These are phyloP conservation scores for Jacana jacana DNA, from an alignment of 2,113 vertebrate species.

Conservation along the genomic window DNA sequence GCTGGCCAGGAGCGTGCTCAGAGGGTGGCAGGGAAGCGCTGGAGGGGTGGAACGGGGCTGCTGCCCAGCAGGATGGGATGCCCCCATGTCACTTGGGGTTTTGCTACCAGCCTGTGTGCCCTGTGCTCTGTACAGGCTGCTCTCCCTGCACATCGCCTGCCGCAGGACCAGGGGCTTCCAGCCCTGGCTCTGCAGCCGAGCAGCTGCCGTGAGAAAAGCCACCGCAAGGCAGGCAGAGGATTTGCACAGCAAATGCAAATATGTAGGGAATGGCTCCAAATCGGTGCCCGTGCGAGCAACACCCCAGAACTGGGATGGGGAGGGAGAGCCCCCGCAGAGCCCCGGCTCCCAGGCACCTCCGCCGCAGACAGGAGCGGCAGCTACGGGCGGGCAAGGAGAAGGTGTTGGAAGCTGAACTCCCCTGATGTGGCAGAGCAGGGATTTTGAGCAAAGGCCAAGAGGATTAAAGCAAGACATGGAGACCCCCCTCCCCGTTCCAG, in stretches of 20 bases:
- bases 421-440: not conserved
- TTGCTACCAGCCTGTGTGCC: not conserved
- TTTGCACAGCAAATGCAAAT: not conserved
- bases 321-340: not conserved
- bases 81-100: accelerated
- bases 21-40: not conserved
- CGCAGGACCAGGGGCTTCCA: not conserved
- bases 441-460: not conserved
- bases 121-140: not conserved
- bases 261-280: not conserved
- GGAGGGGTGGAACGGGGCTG: accelerated
- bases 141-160: not conserved
- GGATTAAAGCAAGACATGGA: not conserved
- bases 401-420: not conserved
- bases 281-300: not conserved
- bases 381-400: accelerated
- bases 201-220: not conserved
- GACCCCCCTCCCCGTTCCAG: not conserved
- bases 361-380: not conserved
- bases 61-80: not conserved
- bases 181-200: not conserved
- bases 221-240: not conserved
- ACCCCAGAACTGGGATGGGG: accelerated
- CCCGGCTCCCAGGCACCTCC: not conserved
- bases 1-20: not conserved